Conservation (phyloP, 2,888 invertebrate genomes). For the Halictus ligatus region DNA sequence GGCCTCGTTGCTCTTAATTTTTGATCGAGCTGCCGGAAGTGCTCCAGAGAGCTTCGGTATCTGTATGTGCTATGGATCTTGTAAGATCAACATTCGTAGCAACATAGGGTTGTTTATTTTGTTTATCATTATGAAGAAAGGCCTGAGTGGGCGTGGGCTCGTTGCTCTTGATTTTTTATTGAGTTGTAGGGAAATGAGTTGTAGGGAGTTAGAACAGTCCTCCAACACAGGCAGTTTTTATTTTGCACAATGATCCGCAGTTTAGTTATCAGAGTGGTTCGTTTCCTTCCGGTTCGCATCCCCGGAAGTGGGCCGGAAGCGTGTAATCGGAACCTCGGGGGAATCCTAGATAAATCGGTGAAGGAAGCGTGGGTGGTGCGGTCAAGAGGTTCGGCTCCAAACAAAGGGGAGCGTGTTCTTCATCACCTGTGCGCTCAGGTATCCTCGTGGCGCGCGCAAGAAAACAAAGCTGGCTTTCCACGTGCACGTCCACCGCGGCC, state of each 20-base stretch:
- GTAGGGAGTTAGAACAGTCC: neutral
- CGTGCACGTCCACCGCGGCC: constrained; percentile 38
- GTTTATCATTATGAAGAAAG: too few species aligned
- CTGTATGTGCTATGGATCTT: neutral
- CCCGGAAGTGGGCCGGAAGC: constrained; percentile 7
- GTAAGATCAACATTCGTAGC: neutral
- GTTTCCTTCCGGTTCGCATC: neutral
- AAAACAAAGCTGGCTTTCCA: constrained; percentile 65
- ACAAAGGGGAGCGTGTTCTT: constrained; percentile 63
- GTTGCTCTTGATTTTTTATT: too few species aligned
- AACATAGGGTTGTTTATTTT: too few species aligned
- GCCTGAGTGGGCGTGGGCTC: too few species aligned
- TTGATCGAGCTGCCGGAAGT: neutral
- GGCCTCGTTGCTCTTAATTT: neutral
- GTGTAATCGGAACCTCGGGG: constrained; percentile 17
- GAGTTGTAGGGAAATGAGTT: too few species aligned
- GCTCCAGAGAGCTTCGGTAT: neutral
- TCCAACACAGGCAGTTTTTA: neutral
- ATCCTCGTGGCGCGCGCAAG: constrained; percentile 45
- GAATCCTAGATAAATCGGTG: neutral
- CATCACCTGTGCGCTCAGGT: constrained; percentile 67
- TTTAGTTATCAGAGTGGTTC: neutral
- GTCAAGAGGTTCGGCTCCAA: neutral
- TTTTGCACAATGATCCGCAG: neutral
- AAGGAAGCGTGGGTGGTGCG: neutral